Conservation (phyloP, 2,888 invertebrate species). For the Acronicta leporina region DNA sequence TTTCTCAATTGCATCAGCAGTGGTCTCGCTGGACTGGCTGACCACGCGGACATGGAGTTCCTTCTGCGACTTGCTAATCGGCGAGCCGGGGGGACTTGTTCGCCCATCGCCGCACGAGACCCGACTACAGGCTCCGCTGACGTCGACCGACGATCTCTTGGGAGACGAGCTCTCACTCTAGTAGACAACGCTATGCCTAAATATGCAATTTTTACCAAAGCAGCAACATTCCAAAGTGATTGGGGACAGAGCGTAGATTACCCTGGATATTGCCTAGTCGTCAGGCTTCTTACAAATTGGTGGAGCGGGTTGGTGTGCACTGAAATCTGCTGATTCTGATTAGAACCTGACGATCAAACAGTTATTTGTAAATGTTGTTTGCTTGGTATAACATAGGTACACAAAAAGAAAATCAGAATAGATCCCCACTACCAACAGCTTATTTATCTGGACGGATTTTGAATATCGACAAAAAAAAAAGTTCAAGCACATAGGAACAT, state of each 20-base stretch:
- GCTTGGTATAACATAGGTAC: too few species aligned
- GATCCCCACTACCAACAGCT: too few species aligned
- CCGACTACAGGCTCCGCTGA: constrained; percentile 56
- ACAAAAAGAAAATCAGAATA: too few species aligned
- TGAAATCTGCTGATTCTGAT: too few species aligned
- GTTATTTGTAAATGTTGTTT: too few species aligned
- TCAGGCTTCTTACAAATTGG: too few species aligned
- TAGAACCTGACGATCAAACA: too few species aligned
- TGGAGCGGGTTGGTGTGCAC: too few species aligned
- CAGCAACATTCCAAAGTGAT: background rate
- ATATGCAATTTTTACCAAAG: constrained; percentile 50
- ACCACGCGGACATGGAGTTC: constrained; percentile 64
- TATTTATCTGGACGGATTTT: too few species aligned
- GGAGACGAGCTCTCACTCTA: constrained; percentile 76
- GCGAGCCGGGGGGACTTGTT: constrained; percentile 28
- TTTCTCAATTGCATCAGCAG: constrained; percentile 75
- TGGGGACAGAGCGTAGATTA: background rate
- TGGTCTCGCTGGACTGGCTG: constrained; percentile 72
- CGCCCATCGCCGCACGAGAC: constrained; percentile 38
- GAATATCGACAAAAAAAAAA: too few species aligned
- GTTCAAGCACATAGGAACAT: too few species aligned
- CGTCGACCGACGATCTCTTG: constrained; percentile 60
- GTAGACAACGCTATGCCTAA: constrained; percentile 73
- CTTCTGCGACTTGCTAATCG: constrained; percentile 23
- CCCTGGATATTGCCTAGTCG: background rate